A percentile compares a stretch with the other conserved stretches of the same genome.
phyloP scores from a whole-genome alignment of 1,140 invertebrate genomes.

The Pissodes strobi region DNA sequence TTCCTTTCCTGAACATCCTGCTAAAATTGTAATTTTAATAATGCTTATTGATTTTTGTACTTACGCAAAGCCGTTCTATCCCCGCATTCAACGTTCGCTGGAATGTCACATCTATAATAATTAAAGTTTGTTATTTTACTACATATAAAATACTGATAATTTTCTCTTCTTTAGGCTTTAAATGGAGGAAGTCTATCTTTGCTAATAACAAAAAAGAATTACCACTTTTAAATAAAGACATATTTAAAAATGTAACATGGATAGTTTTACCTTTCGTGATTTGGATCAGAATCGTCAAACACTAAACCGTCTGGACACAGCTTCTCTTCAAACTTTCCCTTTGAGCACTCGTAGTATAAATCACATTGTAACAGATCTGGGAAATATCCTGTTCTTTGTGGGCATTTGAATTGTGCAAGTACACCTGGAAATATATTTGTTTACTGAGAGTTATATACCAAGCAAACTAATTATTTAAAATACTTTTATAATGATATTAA shows the following conservation, averaged over 20 bases:
- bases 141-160: too few species aligned
- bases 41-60: slow-evolving; percentile 57
- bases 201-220: too few species aligned
- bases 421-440: slow-evolving; percentile 31
- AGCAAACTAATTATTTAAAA: too few species aligned
- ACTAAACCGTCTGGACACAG: slow-evolving; percentile 82
- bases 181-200: too few species aligned
- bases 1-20: too few species aligned
- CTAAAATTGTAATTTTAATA: neutral
- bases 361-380: slow-evolving; percentile 79
- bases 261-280: slow-evolving; percentile 61
- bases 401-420: slow-evolving; percentile 65
- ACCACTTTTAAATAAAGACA: too few species aligned
- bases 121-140: neutral
- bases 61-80: slow-evolving; percentile 76
- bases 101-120: slow-evolving; percentile 69
- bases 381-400: slow-evolving; percentile 75
- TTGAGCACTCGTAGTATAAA: slow-evolving; percentile 76
- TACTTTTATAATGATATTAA: too few species aligned
- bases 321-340: slow-evolving; percentile 67
- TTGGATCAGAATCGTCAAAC: slow-evolving; percentile 75
- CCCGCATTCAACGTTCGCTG: slow-evolving; percentile 78
- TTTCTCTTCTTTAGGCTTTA: neutral
- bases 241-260: neutral
- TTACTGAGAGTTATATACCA: too few species aligned